A percentile compares a stretch with the other conserved stretches of the same genome.
phyloP scores from a whole-genome alignment of 35 echinoderm and acorn worm genomes.

The Lytechinus variegatus region DNA sequence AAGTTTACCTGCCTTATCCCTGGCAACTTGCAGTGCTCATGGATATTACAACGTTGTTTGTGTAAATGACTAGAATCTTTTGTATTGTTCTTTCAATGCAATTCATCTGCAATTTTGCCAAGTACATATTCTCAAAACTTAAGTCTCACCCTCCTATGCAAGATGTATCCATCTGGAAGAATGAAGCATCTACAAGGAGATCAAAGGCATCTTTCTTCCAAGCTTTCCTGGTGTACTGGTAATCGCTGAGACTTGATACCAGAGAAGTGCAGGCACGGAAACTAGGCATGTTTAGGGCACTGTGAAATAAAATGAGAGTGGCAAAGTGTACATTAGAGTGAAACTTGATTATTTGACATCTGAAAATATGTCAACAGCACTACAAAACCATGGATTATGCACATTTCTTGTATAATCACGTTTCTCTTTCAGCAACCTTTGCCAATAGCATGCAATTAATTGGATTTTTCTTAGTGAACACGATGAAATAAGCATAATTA shows the following conservation, averaged over 20 bases:
- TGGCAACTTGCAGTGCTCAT: no score
- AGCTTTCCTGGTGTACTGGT: slow-evolving; percentile 93
- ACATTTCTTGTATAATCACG: no score
- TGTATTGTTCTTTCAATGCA: no score
- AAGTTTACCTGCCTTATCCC: no score
- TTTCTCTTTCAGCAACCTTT: no score
- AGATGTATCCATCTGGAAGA: slow-evolving; percentile 91
- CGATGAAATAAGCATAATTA: not conserved
- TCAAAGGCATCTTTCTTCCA: slow-evolving; percentile 99
- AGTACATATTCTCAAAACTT: not conserved
- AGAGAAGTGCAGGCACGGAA: slow-evolving; percentile 87
- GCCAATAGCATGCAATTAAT: no score
- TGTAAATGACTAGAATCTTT: no score
- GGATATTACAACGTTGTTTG: no score
- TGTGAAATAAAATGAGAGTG: not conserved
- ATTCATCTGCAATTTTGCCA: no score
- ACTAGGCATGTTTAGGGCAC: slow-evolving; percentile 87
- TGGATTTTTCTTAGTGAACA: no score
- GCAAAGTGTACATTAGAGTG: not conserved
- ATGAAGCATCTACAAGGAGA: slow-evolving; percentile 85
- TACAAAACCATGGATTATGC: not conserved
- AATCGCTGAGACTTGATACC: slow-evolving; percentile 88
- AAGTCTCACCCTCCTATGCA: slow-evolving; percentile 82
- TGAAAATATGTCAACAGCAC: not conserved
- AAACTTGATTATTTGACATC: not conserved